A percentile compares a stretch with the other conserved stretches of the same genome.
Evolutionary conservation across 1,140 invertebrate species (phyloP).

Genomic region (Diorhabda sublineata): DNA sequence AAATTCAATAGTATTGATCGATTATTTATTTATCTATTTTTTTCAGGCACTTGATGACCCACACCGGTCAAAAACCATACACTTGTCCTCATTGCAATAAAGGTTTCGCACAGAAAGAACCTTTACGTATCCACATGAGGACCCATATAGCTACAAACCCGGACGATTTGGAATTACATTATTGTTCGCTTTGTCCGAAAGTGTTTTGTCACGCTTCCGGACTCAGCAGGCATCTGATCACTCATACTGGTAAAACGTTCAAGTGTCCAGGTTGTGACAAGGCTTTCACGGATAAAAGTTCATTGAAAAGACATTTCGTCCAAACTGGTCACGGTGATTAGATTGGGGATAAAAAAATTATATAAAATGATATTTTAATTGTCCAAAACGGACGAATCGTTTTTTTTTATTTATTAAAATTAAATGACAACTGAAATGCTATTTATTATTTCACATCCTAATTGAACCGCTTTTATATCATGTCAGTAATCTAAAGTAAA

Average conservation of each 20-base stretch:
- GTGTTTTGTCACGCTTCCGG: slow-evolving; percentile 65
- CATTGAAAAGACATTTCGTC: slow-evolving; percentile 56
- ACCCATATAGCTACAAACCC: slow-evolving; percentile 57
- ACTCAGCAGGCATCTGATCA: slow-evolving; percentile 65
- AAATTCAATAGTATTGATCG: not conserved
- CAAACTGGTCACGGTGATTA: slow-evolving; percentile 29
- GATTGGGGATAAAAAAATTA: not conserved
- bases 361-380: too few relatives aligned
- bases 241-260: slow-evolving; percentile 64
- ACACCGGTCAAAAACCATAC: slow-evolving; percentile 79
- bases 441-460: too few relatives aligned
- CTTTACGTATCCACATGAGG: slow-evolving; percentile 60
- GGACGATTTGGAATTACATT: slow-evolving; percentile 57
- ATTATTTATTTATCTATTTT: not conserved
- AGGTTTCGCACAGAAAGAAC: slow-evolving; percentile 67
- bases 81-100: slow-evolving; percentile 71
- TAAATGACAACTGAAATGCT: too few relatives aligned
- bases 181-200: slow-evolving; percentile 65
- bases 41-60: slow-evolving; percentile 77
- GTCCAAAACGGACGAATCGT: too few relatives aligned
- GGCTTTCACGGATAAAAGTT: slow-evolving; percentile 67
- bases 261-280: slow-evolving; percentile 63
- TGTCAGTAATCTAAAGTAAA: too few relatives aligned
- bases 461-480: too few relatives aligned
- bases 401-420: too few relatives aligned